Percentiles rank a stretch among this genome's conserved stretches.
These are phyloP conservation scores for Polymixis flavicincta DNA, from an alignment of 2,888 invertebrate species.

Conservation along the genomic window DNA sequence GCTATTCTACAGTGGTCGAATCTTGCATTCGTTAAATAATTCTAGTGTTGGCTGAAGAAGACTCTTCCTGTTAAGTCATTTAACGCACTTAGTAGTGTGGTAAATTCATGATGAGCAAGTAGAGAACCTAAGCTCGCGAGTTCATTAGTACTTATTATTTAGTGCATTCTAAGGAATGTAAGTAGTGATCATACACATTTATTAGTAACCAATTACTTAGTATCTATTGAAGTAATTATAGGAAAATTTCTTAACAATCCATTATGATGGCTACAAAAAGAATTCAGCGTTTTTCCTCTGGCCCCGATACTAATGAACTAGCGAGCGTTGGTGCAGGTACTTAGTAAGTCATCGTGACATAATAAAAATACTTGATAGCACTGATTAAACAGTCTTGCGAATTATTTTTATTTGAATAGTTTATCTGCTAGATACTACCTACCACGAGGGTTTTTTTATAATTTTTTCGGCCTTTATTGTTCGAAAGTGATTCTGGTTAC, in stretches of 20 bases:
- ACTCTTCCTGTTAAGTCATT: slow-evolving; percentile 14
- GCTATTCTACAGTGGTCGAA: background rate
- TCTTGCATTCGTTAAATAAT: background rate
- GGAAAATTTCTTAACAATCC: background rate
- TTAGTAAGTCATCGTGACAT: slow-evolving; percentile 17
- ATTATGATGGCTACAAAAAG: background rate
- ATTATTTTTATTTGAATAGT: slow-evolving; percentile 21
- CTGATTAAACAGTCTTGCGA: slow-evolving; percentile 1
- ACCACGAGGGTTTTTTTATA: background rate
- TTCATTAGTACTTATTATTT: background rate
- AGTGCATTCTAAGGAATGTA: background rate
- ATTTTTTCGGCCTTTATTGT: background rate
- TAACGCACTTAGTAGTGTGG: background rate
- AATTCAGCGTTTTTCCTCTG: slow-evolving; percentile 18
- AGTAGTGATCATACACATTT: background rate
- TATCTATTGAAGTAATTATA: background rate
- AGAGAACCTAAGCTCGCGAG: background rate
- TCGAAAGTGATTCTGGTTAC: background rate
- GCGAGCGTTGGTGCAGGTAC: slow-evolving; percentile 9
- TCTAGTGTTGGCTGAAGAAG: background rate
- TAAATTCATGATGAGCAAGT: background rate
- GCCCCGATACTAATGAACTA: slow-evolving; percentile 18
- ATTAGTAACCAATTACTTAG: background rate
- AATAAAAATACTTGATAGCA: slow-evolving; percentile 28
- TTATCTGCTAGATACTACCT: background rate